Conservation (phyloP, 2,797 vertebrate species). For the Typhlichthys eigenmanni region DNA sequence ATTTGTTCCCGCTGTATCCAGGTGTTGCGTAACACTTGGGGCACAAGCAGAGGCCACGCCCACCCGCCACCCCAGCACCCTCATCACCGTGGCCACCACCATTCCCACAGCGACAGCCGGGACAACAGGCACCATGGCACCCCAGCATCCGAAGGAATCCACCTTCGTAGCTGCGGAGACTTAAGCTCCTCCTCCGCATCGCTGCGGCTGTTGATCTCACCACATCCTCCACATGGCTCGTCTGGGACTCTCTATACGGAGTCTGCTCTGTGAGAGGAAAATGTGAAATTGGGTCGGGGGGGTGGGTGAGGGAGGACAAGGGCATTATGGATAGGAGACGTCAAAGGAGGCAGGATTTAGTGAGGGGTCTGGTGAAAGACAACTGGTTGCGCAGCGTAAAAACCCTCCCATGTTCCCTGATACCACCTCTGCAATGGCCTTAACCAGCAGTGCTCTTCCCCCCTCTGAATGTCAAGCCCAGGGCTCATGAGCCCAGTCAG, state of each 20-base stretch:
- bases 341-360: conserved; percentile 5
- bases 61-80: conserved; percentile 61
- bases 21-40: conserved; percentile 75
- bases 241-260: conserved; percentile 86
- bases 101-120: conserved; percentile 80
- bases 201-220: conserved; percentile 80
- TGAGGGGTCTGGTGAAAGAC: conserved; percentile 4
- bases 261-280: conserved; percentile 79
- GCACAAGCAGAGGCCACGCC: conserved; percentile 61
- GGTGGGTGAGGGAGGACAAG: conserved; percentile 7
- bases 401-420: conserved; percentile 35
- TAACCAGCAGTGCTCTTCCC: conserved; percentile 66
- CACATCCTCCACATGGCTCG: conserved; percentile 79
- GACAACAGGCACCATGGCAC: conserved; percentile 68
- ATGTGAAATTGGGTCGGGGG: conserved; percentile 11
- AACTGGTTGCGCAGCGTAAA: conserved; percentile 15
- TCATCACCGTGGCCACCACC: conserved; percentile 68
- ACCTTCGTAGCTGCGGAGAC: conserved; percentile 93
- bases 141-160: conserved; percentile 79
- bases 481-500: conserved; percentile 27
- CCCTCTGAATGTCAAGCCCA: conserved; percentile 37
- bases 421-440: conserved; percentile 56
- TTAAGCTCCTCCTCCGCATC: conserved; percentile 88
- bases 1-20: conserved; percentile 31
- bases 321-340: background rate